Percentiles rank a stretch among this genome's conserved stretches.
phyloP scores from a whole-genome alignment of 2,888 invertebrate species.

The Eristalinus sepulchralis region DNA sequence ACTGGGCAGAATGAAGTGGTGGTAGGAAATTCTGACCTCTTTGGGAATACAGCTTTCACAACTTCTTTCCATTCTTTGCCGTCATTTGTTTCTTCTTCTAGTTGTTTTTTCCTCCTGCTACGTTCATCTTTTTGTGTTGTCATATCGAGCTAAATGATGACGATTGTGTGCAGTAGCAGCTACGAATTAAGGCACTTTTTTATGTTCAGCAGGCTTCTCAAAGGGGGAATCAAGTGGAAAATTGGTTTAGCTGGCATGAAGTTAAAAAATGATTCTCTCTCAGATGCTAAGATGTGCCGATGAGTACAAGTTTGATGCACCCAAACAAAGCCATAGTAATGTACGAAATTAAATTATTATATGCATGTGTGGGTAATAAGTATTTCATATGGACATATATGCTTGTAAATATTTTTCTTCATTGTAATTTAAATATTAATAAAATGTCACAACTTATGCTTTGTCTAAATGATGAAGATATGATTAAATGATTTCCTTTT shows the following conservation, averaged over 20 bases:
- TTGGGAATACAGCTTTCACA: slow-evolving; percentile 71
- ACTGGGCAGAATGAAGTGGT: slow-evolving; percentile 61
- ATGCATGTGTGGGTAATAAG: slow-evolving; percentile 45
- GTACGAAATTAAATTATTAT: slow-evolving; percentile 47
- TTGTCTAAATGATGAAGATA: too few species aligned
- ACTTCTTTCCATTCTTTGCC: slow-evolving; percentile 66
- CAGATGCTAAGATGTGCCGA: neutral
- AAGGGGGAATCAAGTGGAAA: slow-evolving; percentile 67
- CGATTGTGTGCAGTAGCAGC: slow-evolving; percentile 43
- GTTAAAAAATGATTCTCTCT: slow-evolving; percentile 37
- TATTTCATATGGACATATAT: slow-evolving; percentile 1
- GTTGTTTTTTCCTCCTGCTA: slow-evolving; percentile 17
- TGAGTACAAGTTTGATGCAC: slow-evolving; percentile 62
- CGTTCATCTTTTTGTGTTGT: slow-evolving; percentile 38
- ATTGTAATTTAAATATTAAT: slow-evolving; percentile 19
- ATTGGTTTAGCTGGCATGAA: slow-evolving; percentile 65
- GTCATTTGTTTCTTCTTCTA: slow-evolving; percentile 57
- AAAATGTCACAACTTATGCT: slow-evolving; percentile 42
- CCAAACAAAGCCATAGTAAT: slow-evolving; percentile 50
- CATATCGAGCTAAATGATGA: slow-evolving; percentile 65
- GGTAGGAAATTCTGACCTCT: slow-evolving; percentile 70
- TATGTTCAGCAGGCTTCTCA: slow-evolving; percentile 4
- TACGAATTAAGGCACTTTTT: slow-evolving; percentile 43
- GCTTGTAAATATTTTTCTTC: slow-evolving; percentile 10
- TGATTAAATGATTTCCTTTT: too few species aligned